Evolutionary conservation across 2,797 vertebrate genomes (phyloP).

Genomic region (Florisuga fusca): DNA sequence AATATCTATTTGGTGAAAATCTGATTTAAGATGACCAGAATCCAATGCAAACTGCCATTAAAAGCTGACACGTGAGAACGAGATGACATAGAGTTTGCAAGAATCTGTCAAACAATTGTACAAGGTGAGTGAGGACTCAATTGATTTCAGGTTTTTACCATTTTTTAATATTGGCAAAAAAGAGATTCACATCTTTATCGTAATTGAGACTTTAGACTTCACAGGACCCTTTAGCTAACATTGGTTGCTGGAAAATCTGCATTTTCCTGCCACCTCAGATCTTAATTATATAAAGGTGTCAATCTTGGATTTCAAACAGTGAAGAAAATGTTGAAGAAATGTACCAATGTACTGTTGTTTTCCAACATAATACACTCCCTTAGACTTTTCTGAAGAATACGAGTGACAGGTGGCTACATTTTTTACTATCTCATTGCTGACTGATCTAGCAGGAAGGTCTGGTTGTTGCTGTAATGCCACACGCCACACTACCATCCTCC

Average conservation of each 20-base stretch:
- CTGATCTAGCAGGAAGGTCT: not conserved
- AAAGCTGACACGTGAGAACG: not conserved
- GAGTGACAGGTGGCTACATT: not conserved
- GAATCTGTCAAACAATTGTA: not conserved
- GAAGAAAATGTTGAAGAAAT: not conserved
- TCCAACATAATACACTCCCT: not conserved
- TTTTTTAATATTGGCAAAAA: not conserved
- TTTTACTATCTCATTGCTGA: not conserved
- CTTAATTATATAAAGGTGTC: not conserved
- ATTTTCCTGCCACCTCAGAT: not conserved
- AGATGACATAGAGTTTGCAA: not conserved
- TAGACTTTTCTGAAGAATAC: not conserved
- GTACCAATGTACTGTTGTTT: not conserved
- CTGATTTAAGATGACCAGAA: not conserved
- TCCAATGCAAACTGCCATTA: not conserved
- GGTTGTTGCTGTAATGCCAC: not conserved
- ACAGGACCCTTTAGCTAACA: not conserved
- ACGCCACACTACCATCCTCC: not conserved
- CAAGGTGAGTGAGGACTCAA: not conserved
- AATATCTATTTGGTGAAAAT: not conserved
- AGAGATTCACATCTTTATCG: not conserved
- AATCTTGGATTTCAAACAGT: not conserved
- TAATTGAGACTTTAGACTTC: not conserved
- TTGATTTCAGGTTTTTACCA: not conserved
- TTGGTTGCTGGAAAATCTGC: not conserved